Evolutionary conservation across 2,888 invertebrate species (phyloP), one percentile per base, ranked within the genome.

Genomic region (Amblyjoppa proteus): DNA sequence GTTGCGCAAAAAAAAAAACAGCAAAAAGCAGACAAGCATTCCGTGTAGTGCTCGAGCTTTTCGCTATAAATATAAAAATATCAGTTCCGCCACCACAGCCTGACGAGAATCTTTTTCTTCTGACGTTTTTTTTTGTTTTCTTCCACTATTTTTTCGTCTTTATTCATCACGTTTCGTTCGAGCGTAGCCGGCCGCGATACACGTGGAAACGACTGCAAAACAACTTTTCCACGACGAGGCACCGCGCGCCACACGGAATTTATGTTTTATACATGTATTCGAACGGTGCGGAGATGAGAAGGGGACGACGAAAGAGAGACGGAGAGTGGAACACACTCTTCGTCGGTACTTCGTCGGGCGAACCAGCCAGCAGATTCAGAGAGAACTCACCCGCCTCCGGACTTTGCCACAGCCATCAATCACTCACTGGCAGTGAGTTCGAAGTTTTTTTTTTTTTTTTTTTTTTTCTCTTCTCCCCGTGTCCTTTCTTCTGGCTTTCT

Each of bases 401-500:
- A 76, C 69, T 81, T 87, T 76, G 49, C 75, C 76, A 79, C 85
- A 84, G 84, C 87, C 91, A 91, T 91, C 90, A 89, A 90, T 91
- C 90, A 91, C 88, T 83, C 87, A 84, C 85, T 85, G 84, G 85
- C 89, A 78, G 84, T 58, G 85, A 81, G 81, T 87, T 71, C 66
- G 71, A 82, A 20, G 71, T 81, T 87, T 80, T 87, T 82, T 76
- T 83, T 87, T 81, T 87, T 82, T 61, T 80, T 87, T 82, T 76
- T 81, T 87, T 81, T 85, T 82, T 53, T 69, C 20, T 45, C 20
- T 16, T 70, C 78, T 28, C 2, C 41, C 9, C 41, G n/a, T 56
- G 41, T 38, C 31, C 64, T 68, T 68, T 81, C 51, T 69, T 45
- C 70, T 70, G 13, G 51, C 53, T 38, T 16, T 61, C 70, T 28